Evolutionary conservation across 1,140 invertebrate genomes (phyloP).

Genomic region (Mesaphorura yosii): DNA sequence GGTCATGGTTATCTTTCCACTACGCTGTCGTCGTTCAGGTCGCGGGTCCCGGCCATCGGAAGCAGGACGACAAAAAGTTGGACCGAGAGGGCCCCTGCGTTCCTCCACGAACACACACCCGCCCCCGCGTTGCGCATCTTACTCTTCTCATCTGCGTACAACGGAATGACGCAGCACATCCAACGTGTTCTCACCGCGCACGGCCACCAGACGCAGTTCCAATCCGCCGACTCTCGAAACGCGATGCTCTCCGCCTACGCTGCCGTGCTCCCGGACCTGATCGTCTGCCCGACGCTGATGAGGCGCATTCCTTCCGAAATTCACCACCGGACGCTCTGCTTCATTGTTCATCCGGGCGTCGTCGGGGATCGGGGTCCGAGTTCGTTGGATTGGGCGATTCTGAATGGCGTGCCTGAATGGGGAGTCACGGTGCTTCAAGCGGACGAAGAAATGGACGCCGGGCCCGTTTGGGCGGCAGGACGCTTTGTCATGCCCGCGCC

Average conservation of each 20-base stretch:
- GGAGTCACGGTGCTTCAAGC: neutral
- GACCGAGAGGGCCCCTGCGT: no score
- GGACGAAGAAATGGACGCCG: neutral
- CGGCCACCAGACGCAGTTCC: neutral
- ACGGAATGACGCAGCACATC: neutral
- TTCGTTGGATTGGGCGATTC: neutral
- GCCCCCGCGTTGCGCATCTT: no score
- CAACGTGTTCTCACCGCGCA: neutral
- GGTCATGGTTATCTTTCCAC: no score
- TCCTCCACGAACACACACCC: no score
- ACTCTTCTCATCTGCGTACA: neutral
- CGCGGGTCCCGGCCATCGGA: no score
- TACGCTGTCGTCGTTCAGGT: no score
- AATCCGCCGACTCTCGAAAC: neutral
- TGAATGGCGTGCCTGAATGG: neutral
- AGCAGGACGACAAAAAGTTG: no score
- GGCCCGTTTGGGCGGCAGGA: neutral
- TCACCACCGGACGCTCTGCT: neutral
- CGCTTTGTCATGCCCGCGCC: neutral
- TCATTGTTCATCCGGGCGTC: neutral
- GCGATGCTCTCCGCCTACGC: neutral
- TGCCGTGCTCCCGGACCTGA: neutral
- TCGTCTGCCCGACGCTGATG: neutral
- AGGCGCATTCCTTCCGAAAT: neutral
- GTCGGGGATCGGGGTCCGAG: neutral